Evolutionary conservation across 2,888 invertebrate genomes (phyloP), one percentile per base, ranked within the genome.

Genomic region (Tuta absoluta): DNA sequence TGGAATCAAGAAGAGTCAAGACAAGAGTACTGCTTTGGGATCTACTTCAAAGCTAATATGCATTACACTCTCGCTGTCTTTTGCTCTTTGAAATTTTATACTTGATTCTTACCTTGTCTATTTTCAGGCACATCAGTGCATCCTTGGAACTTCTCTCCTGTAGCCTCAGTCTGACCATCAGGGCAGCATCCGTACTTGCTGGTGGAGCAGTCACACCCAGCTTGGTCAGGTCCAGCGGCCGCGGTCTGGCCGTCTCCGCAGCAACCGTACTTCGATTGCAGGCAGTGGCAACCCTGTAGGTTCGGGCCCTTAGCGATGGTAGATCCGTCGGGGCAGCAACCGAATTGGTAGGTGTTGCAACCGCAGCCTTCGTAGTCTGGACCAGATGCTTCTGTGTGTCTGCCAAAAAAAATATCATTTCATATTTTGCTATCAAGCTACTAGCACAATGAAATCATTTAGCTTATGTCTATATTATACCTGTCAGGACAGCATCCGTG

Each of bases 401-500:
- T 92, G 71, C 10, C 4, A 33, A 33, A 33, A 10, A 33, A 33
- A 33, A 8, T 8, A 33, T 8, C 33, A 33, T 33, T 33, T 5
- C 10, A 33, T 8, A 33, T 33, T 8, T 11, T 8, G 4, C 33
- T 33, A 33, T 33, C 2, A 4, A 28, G 5, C 5, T 4, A 5
- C 28, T 5, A 4, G 28, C 5, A 28, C 28, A 4, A 28, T 28
- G 28, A 28, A 5, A 28, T 8, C 33, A 33, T 33, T 8, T 33
- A 8, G 28, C 28, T 28, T 1, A 10, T 33, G 10, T 33, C 33
- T 33, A 8, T 3, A 33, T 7, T 8, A 8, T 77, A 93, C 80
- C 94, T 94, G 82, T 98, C 97, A 4, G 96, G 96, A 75, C 98
- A 98, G 78, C 98, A 98, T 8, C 97, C 97, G 75, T 94, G 92